These are phyloP conservation scores for Drosophila kikkawai DNA, from an alignment of 1,140 invertebrate species.

Conservation along the genomic window DNA sequence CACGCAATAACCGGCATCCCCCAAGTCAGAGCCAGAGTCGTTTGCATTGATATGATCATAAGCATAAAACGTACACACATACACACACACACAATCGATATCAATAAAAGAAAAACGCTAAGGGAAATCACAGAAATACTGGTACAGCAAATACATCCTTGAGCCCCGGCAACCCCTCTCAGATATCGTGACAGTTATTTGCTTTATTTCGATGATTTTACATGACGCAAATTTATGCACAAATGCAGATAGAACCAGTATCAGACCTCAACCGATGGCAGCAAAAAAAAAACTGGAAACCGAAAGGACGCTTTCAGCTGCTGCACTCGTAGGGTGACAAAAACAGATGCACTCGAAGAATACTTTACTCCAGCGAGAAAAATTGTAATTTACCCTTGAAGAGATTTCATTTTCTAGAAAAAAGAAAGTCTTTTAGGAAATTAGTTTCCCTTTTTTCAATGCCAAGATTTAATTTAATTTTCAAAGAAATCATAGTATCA, in stretches of 20 bases:
- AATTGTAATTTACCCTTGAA: background rate
- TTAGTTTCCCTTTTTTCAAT: background rate
- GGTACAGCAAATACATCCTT: slow-evolving; percentile 25
- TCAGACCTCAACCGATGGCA: slow-evolving; percentile 7
- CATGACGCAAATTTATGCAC: slow-evolving; percentile 78
- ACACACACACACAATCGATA: slow-evolving; percentile 26
- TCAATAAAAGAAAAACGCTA: slow-evolving; percentile 42
- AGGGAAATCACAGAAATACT: slow-evolving; percentile 39
- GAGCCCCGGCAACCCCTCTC: slow-evolving; percentile 13
- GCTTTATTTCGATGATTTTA: slow-evolving; percentile 81
- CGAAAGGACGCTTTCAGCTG: slow-evolving; percentile 8
- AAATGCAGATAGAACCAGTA: slow-evolving; percentile 51
- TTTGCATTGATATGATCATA: slow-evolving; percentile 69
- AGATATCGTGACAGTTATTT: slow-evolving; percentile 70
- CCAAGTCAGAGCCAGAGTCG: slow-evolving; percentile 25
- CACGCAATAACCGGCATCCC: slow-evolving; percentile 38
- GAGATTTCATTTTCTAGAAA: background rate
- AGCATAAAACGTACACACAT: slow-evolving; percentile 67
- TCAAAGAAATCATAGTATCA: too few species aligned
- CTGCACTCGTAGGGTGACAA: slow-evolving; percentile 35
- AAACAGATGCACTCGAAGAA: slow-evolving; percentile 14
- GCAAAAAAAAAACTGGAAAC: slow-evolving; percentile 13
- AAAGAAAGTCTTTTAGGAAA: background rate
- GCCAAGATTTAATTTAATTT: background rate
- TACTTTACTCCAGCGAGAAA: too few species aligned